Percentiles rank a stretch among this genome's conserved stretches.
Conservation (phyloP, 2,797 vertebrate species). For the Acropternis orthonyx region DNA sequence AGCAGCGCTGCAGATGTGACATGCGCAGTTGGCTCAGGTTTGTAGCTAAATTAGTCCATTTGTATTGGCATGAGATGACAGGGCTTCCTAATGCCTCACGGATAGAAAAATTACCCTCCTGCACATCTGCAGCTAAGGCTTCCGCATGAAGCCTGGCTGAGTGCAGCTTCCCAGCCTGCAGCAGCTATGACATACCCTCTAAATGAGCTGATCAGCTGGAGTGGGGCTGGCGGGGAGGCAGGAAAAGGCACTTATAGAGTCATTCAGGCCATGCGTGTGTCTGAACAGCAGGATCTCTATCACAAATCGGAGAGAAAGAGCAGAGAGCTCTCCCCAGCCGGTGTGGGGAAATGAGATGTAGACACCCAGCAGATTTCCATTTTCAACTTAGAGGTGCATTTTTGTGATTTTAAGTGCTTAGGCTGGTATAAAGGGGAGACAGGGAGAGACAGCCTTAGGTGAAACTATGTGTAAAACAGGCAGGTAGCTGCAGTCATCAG, state of each 20-base stretch:
- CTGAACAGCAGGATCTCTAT: constrained; percentile 19
- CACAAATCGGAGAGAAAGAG: neutral
- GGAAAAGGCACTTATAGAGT: constrained; percentile 61
- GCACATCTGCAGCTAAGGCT: constrained; percentile 43
- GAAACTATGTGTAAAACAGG: neutral
- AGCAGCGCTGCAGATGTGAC: neutral
- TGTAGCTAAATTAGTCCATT: constrained; percentile 49
- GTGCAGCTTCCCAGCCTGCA: neutral
- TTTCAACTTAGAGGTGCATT: neutral
- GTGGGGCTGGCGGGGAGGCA: neutral
- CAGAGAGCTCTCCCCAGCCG: neutral
- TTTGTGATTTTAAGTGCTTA: neutral
- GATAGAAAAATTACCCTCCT: constrained; percentile 26
- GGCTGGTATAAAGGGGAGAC: neutral
- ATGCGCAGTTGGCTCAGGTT: neutral
- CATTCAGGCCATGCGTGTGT: neutral
- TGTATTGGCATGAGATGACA: constrained; percentile 59
- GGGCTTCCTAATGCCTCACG: constrained; percentile 21
- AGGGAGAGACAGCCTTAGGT: no score
- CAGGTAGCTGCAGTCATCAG: neutral
- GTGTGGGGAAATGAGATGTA: neutral
- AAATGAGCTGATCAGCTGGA: constrained; percentile 32
- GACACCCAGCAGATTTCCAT: neutral
- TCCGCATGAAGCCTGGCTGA: neutral
- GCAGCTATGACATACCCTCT: neutral